Percentiles rank a stretch among this genome's conserved stretches.
These are phyloP conservation scores for Dolichopus griseipennis DNA, from an alignment of 2,888 invertebrate genomes.

Conservation along the genomic window DNA sequence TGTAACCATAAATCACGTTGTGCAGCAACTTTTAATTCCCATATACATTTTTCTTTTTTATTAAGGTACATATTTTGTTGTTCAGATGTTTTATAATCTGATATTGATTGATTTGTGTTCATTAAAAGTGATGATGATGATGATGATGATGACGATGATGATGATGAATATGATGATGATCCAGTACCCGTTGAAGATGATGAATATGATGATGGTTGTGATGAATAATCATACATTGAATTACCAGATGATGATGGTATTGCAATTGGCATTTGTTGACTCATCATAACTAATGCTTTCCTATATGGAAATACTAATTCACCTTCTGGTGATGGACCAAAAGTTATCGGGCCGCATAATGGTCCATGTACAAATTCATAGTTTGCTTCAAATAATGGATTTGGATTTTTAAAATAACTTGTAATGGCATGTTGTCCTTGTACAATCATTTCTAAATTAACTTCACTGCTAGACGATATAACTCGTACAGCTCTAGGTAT, in stretches of 20 bases:
- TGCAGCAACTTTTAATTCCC: slow-evolving; percentile 72
- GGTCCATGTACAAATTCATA: slow-evolving; percentile 88
- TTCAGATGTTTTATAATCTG: background rate
- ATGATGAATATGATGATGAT: background rate
- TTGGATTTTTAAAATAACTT: slow-evolving; percentile 78
- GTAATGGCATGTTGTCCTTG: slow-evolving; percentile 78
- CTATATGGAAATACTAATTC: slow-evolving; percentile 81
- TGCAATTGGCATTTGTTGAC: slow-evolving; percentile 24
- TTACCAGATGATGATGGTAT: slow-evolving; percentile 31
- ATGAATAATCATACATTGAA: background rate
- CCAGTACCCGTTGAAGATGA: background rate
- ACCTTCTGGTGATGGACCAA: slow-evolving; percentile 72
- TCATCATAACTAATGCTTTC: slow-evolving; percentile 57
- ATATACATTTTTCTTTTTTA: slow-evolving; percentile 58
- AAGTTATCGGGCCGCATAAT: slow-evolving; percentile 72
- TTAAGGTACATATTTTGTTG: background rate
- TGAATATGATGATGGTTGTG: background rate
- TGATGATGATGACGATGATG: background rate
- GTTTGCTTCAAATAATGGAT: slow-evolving; percentile 73
- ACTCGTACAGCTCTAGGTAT: slow-evolving; percentile 55
- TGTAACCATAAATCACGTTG: slow-evolving; percentile 81
- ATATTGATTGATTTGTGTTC: slow-evolving; percentile 48
- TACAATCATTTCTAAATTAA: slow-evolving; percentile 72
- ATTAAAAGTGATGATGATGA: background rate
- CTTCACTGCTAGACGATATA: slow-evolving; percentile 69